Percentiles rank a stretch among this genome's conserved stretches.
Conservation (phyloP, 2,113 vertebrate genomes). For the Lampris incognitus region DNA sequence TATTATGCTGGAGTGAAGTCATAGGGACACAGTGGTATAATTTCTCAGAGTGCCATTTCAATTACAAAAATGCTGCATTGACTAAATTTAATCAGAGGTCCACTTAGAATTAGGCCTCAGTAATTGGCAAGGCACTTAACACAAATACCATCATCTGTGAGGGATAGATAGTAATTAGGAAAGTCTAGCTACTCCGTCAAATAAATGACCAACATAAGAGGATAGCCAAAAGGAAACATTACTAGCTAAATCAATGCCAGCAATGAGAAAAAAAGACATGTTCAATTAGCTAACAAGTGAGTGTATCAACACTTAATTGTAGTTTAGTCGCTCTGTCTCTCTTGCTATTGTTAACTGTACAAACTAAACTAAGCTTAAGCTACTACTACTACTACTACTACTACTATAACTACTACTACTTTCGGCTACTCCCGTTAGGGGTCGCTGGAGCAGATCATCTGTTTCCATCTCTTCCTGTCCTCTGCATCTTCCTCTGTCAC, state of each 20-base stretch:
- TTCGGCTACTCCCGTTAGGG: no score
- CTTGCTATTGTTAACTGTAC: background rate
- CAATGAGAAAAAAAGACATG: conserved; percentile 31
- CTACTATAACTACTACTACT: no score
- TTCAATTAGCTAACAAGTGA: conserved; percentile 1
- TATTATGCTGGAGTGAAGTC: background rate
- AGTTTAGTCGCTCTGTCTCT: background rate
- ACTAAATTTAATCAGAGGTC: conserved; percentile 65
- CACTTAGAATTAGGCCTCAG: conserved; percentile 51
- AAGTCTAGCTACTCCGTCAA: conserved; percentile 34
- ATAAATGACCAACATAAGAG: conserved; percentile 33
- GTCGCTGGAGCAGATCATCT: no score
- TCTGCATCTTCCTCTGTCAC: no score
- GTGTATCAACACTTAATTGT: background rate
- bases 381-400: background rate
- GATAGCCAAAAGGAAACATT: conserved; percentile 29
- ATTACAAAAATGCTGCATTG: conserved; percentile 52
- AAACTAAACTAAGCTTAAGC: background rate
- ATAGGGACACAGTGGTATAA: conserved; percentile 1
- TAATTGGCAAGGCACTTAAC: conserved; percentile 65
- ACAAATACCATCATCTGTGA: conserved; percentile 58
- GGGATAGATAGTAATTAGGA: conserved; percentile 49
- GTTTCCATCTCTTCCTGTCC: no score
- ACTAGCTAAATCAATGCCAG: conserved; percentile 12
- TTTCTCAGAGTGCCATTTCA: conserved; percentile 51